Conservation (phyloP, 2,797 vertebrate genomes). For the Enteromius viviparus region DNA sequence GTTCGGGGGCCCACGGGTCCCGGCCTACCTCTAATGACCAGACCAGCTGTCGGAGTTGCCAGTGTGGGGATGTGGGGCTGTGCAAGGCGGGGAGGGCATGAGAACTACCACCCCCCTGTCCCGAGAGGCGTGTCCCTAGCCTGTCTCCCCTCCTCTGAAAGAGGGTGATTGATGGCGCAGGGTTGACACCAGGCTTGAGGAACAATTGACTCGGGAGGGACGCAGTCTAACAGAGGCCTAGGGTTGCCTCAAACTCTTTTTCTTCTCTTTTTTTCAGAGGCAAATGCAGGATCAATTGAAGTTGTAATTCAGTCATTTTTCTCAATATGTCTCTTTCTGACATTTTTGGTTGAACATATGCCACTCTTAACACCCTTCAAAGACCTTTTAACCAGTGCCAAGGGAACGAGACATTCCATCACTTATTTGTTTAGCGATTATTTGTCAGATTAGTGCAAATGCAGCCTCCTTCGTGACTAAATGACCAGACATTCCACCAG, state of each 20-base stretch:
- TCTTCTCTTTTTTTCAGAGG: slow-evolving; percentile 76
- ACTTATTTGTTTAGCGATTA: slow-evolving; percentile 67
- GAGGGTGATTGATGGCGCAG: slow-evolving; percentile 83
- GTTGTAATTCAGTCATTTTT: slow-evolving; percentile 83
- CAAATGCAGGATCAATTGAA: slow-evolving; percentile 79
- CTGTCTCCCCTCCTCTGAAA: slow-evolving; percentile 83
- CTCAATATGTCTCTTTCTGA: slow-evolving; percentile 79
- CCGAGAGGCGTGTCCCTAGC: slow-evolving; percentile 79
- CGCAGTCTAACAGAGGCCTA: slow-evolving; percentile 76
- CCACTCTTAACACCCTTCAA: slow-evolving; percentile 69
- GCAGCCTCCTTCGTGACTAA: slow-evolving; percentile 61
- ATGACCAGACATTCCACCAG: slow-evolving; percentile 67
- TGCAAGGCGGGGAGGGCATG: slow-evolving; percentile 84
- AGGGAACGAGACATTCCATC: slow-evolving; percentile 55
- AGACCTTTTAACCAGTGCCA: slow-evolving; percentile 61
- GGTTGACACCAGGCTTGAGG: slow-evolving; percentile 82
- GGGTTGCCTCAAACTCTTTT: slow-evolving; percentile 76
- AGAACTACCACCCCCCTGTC: slow-evolving; percentile 84
- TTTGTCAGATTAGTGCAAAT: slow-evolving; percentile 73
- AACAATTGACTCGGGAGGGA: slow-evolving; percentile 83
- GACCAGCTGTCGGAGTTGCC: slow-evolving; percentile 85
- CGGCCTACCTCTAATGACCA: slow-evolving; percentile 80
- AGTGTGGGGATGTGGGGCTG: slow-evolving; percentile 78
- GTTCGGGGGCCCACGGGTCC: slow-evolving; percentile 78
- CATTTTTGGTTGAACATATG: slow-evolving; percentile 76